Base-by-base conservation (phyloP, 2,113 vertebrate species). In the Rhinogobius similis region DNA sequence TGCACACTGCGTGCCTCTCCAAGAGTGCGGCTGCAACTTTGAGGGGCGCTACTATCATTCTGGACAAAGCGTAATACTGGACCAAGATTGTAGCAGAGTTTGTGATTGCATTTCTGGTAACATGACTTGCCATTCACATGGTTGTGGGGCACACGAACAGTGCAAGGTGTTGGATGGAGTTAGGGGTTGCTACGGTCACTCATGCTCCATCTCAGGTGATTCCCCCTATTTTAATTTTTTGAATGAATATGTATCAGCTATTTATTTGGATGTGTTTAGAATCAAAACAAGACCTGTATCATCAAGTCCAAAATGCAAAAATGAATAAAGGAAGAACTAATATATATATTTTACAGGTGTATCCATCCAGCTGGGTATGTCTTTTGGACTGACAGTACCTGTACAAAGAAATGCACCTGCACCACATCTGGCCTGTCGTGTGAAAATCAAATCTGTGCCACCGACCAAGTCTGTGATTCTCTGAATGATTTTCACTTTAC, bases 381-480 rank as follows among this genome's bases (percentile, higher is more conserved):
- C 70, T 83, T 92, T 91, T 92, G 90, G 92, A 89, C 24, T 0
- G 86, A 90, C 70, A 56, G 18, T 1, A 71, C 62, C 44, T 92
- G 85, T 63, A 38, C 76, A 20, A 58, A 82, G 24, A 86, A 18
- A 43, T 91, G 91, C 71, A 85, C 58, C 44, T 88, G 89, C 10
- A 82, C 70, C 14, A 21, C 24, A 3, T 0, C 38, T 0, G 84
- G 81, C 20, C 61, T 90, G 55, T 41, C 10, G 24, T 92, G 91
- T 74, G 62, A 6, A 0, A 43, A 11, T 0, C 4, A 79, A 36
- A 63, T 81, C 0, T 93, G 90, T 52, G 72, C 62, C 50, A 88
- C 52, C 24, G 86, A 86, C 32, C 84, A 91, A 74, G 61, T 66
- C 18, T 90, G 90, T 62, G 74, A 2, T 2, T 27, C 32, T 0